phyloP scores from a whole-genome alignment of 2,888 invertebrate species.

The Leptinotarsa juncta region DNA sequence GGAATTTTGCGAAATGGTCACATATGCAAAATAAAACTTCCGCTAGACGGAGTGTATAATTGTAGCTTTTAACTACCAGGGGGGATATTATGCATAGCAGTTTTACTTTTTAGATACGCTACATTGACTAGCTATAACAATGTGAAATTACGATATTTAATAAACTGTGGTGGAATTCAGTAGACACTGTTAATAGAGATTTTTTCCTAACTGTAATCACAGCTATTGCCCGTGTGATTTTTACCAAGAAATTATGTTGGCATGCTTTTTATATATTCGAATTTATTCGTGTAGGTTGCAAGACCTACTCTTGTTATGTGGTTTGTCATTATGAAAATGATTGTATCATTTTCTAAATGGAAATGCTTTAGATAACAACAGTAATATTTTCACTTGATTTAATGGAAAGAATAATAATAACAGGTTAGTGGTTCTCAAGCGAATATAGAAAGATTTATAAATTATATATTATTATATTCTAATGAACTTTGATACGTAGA shows the following conservation, averaged over 20 bases:
- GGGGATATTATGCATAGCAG: slow-evolving; percentile 28
- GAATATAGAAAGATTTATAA: not conserved
- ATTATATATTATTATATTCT: not conserved
- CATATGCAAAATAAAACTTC: slow-evolving; percentile 36
- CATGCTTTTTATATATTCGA: slow-evolving; percentile 6
- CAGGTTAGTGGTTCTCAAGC: not conserved
- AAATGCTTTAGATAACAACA: not conserved
- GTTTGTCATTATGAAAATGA: slow-evolving; percentile 20
- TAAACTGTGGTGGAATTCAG: slow-evolving; percentile 23
- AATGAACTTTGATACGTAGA: not conserved
- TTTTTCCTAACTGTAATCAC: not conserved
- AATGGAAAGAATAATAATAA: not conserved
- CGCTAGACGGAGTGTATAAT: slow-evolving; percentile 36
- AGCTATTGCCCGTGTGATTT: not conserved
- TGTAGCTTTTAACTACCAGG: slow-evolving; percentile 18
- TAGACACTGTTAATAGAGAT: slow-evolving; percentile 11
- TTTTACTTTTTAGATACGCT: slow-evolving; percentile 32
- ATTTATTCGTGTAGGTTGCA: slow-evolving; percentile 13
- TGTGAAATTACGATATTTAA: slow-evolving; percentile 34
- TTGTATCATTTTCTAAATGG: not conserved
- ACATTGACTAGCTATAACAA: slow-evolving; percentile 35
- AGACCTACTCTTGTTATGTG: slow-evolving; percentile 6
- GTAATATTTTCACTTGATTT: not conserved
- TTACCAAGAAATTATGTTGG: not conserved
- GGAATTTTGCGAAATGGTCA: slow-evolving; percentile 37